These are phyloP conservation scores for Gandaritis pyraliata DNA, from an alignment of 2,888 invertebrate species.

Conservation along the genomic window DNA sequence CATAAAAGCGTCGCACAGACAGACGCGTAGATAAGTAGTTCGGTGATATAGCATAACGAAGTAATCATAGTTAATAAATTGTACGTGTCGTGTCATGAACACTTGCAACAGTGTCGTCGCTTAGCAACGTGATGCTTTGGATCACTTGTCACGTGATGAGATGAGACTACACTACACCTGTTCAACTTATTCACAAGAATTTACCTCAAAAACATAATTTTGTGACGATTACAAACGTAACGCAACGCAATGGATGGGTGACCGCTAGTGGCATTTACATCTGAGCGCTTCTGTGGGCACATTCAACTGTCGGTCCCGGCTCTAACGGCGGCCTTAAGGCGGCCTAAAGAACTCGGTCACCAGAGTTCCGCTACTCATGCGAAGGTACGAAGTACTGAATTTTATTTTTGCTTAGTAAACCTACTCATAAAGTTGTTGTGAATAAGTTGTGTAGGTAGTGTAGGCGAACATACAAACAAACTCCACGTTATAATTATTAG, in stretches of 20 bases:
- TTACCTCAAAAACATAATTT: neutral
- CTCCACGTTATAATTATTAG: conserved; percentile 17
- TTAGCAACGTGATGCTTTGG: conserved; percentile 10
- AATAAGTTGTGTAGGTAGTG: conserved; percentile 9
- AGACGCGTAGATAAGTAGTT: conserved; percentile 34
- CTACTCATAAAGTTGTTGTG: conserved; percentile 4
- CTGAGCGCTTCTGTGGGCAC: too few relatives aligned
- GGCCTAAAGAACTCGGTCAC: too few relatives aligned
- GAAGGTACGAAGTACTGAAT: too few relatives aligned
- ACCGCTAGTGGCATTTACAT: too few relatives aligned
- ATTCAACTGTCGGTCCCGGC: too few relatives aligned
- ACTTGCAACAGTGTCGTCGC: conserved; percentile 60
- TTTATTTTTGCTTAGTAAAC: too few relatives aligned
- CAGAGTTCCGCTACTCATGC: too few relatives aligned
- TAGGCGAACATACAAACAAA: conserved; percentile 27
- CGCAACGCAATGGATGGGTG: too few relatives aligned
- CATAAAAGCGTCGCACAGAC: conserved; percentile 24
- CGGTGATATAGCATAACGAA: conserved; percentile 31
- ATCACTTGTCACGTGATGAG: neutral
- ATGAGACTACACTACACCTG: neutral
- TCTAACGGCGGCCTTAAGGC: too few relatives aligned
- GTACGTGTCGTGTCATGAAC: conserved; percentile 37
- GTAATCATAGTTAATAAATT: conserved; percentile 30
- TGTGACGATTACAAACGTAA: neutral
- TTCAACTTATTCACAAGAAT: conserved; percentile 4